These are phyloP conservation scores for Stenolophus ochropezus DNA, from an alignment of 2,888 invertebrate genomes.

Conservation along the genomic window DNA sequence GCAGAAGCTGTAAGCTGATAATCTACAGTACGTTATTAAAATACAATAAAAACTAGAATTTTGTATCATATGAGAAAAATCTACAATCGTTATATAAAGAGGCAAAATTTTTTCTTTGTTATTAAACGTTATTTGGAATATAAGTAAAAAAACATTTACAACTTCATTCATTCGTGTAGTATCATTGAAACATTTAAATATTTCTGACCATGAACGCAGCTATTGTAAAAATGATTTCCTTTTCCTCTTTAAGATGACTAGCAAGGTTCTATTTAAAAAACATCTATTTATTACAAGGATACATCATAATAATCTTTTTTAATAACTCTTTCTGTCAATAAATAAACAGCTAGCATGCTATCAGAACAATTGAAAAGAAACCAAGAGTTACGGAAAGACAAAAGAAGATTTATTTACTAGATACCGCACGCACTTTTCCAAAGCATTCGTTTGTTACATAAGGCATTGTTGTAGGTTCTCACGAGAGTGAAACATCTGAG, in stretches of 20 bases:
- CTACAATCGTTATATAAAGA: too few relatives aligned
- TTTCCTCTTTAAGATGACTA: constrained; percentile 17
- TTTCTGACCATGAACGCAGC: not conserved
- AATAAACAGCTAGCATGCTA: not conserved
- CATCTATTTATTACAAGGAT: constrained; percentile 27
- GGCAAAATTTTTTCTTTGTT: too few relatives aligned
- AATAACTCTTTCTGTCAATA: not conserved
- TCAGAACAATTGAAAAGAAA: constrained; percentile 21
- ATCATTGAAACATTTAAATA: not conserved
- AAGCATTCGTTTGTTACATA: constrained; percentile 12
- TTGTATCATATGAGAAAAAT: too few relatives aligned
- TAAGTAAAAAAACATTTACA: not conserved
- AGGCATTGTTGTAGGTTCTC: not conserved
- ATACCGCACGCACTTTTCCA: constrained; percentile 31
- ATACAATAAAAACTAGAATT: too few relatives aligned
- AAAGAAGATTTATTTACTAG: constrained; percentile 30
- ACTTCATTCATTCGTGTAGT: not conserved
- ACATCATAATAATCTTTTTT: constrained; percentile 15
- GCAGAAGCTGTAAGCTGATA: too few relatives aligned
- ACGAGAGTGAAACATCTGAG: not conserved
- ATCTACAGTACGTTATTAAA: too few relatives aligned
- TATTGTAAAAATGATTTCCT: not conserved
- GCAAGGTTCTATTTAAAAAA: constrained; percentile 9
- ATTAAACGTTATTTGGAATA: not conserved
- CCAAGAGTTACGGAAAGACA: constrained; percentile 28